Evolutionary conservation across 1,140 invertebrate genomes (phyloP), one percentile per base, ranked within the genome.

Genomic region (Listronotus oregonensis): DNA sequence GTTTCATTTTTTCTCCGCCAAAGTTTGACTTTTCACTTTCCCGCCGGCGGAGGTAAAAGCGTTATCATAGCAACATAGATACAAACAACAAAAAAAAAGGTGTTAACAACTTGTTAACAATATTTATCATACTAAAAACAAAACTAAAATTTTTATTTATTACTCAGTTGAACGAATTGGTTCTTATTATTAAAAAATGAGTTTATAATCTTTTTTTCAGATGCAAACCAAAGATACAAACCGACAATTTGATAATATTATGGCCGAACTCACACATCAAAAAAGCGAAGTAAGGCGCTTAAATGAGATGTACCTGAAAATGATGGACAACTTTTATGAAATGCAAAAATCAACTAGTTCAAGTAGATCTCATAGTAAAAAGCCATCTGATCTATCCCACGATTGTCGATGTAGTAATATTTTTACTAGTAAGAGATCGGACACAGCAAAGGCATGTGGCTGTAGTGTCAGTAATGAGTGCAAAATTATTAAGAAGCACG

Each of bases 181-280:
- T n/a, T n/a, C n/a, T n/a, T n/a, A n/a, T n/a, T n/a, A n/a, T n/a
- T n/a, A n/a, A n/a, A n/a, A n/a, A n/a, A n/a, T n/a, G n/a, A n/a
- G n/a, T n/a, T 46, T 15, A 14, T 17, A 21, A 21, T 50, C 2
- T 50, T 42, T 55, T 42, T 59, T 6, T 8, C 43, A 64, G 62
- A 64, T 56, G 51, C 62, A 64, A 57, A 56, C 2, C 43, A 56
- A 57, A 47, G 55, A 64, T 27, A 64, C 31, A 4, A 49, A 57
- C 40, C 51, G 62, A 12, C 62, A 57, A 49, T 49, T 64, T 12
- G 52, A 64, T 18, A 57, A 6, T 8, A 56, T 64, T 11, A 46
- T 56, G 39, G 21, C 14, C 6, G 43, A 64, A 17, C 32, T 64
- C 6, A 64, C 12, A 17, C 50, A 64, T 32, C 62, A 64, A 32